A percentile compares a stretch with the other conserved stretches of the same genome.
phyloP scores from a whole-genome alignment of 1,140 invertebrate genomes.

The Tribolium madens region DNA sequence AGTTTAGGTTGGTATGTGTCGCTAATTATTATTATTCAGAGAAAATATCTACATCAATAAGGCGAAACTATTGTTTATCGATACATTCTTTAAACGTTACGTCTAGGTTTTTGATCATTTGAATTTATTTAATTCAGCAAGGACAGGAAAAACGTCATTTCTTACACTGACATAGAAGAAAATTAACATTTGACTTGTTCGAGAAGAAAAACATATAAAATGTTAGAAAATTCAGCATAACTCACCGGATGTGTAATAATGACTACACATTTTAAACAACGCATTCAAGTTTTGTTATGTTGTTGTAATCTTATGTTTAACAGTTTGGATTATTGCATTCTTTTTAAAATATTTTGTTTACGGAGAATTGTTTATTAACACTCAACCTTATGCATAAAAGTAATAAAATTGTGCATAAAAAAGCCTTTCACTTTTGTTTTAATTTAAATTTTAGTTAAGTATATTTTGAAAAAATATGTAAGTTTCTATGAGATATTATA shows the following conservation, averaged over 20 bases:
- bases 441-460: too few species aligned
- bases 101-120: background rate
- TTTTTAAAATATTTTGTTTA: too few species aligned
- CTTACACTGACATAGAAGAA: background rate
- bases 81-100: background rate
- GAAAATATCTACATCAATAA: conserved; percentile 2
- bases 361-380: too few species aligned
- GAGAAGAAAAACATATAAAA: background rate
- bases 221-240: background rate
- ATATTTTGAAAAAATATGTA: too few species aligned
- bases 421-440: too few species aligned
- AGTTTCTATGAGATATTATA: too few species aligned
- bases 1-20: background rate
- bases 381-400: too few species aligned
- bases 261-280: background rate
- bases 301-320: too few species aligned
- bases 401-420: too few species aligned
- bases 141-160: background rate
- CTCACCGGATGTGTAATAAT: background rate
- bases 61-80: background rate
- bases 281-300: too few species aligned
- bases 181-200: too few species aligned
- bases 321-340: too few species aligned
- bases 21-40: conserved; percentile 28
- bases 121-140: background rate